A percentile compares a stretch with the other conserved stretches of the same genome.
Conservation (phyloP, 2,888 invertebrate genomes). For the Dysmachus trigonus region DNA sequence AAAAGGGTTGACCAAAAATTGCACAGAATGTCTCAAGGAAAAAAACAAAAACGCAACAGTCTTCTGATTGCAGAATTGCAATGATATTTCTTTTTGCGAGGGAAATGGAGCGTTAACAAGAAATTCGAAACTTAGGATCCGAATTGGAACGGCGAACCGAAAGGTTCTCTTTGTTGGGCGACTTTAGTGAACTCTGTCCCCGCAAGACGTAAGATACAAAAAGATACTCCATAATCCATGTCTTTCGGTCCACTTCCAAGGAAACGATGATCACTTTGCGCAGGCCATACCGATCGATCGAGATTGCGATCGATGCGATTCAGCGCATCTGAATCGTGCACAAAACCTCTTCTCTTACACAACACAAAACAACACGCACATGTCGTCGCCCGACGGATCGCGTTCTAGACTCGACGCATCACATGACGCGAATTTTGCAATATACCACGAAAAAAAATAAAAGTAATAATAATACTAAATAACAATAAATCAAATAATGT, state of each 20-base stretch:
- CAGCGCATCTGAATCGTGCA: background rate
- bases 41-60: background rate
- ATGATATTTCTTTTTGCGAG: background rate
- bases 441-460: background rate
- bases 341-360: background rate
- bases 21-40: background rate
- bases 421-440: background rate
- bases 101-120: background rate
- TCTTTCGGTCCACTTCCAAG: background rate
- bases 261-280: background rate
- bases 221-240: background rate
- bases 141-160: background rate
- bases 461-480: background rate
- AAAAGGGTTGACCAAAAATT: background rate
- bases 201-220: background rate
- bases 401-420: background rate
- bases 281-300: background rate
- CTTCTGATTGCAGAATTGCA: background rate
- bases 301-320: background rate
- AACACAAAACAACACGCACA: constrained; percentile 13
- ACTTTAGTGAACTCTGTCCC: background rate
- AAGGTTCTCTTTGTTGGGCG: background rate
- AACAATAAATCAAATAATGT: background rate
- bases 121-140: background rate
- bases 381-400: background rate